Percentiles rank a stretch among this genome's conserved stretches.
These are phyloP conservation scores for Dunckerocampus dactyliophorus DNA, from an alignment of 2,113 vertebrate genomes.

Conservation along the genomic window DNA sequence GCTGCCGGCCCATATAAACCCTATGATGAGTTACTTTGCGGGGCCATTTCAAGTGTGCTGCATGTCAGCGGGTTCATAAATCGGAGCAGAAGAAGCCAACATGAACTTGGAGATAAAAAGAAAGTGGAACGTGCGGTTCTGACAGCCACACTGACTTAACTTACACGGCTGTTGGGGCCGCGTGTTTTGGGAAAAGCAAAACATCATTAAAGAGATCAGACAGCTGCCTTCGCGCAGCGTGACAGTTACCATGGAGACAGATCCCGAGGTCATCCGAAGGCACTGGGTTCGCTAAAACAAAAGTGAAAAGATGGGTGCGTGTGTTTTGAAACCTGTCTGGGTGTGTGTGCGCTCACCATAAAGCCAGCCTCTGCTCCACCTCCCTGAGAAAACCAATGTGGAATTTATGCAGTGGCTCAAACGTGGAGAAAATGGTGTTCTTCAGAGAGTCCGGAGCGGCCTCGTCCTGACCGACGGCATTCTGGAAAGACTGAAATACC, in stretches of 20 bases:
- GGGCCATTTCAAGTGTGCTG: too few relatives aligned
- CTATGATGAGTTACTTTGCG: too few relatives aligned
- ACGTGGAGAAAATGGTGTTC: conserved; percentile 83
- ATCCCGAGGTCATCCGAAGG: conserved; percentile 45
- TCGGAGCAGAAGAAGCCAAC: background rate
- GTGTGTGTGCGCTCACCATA: conserved; percentile 80
- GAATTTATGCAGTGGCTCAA: conserved; percentile 93
- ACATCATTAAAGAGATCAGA: conserved; percentile 57
- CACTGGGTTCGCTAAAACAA: conserved; percentile 13
- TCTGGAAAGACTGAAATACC: conserved; percentile 83
- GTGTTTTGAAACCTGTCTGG: background rate
- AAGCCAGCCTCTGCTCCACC: conserved; percentile 89
- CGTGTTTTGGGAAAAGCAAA: conserved; percentile 21
- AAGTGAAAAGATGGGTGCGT: background rate
- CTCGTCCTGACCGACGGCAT: conserved; percentile 81
- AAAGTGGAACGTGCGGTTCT: background rate
- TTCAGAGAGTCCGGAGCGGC: conserved; percentile 83
- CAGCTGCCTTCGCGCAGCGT: conserved; percentile 35
- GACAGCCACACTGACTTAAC: background rate
- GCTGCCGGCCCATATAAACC: background rate
- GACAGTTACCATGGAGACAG: conserved; percentile 62
- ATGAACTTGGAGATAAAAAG: conserved; percentile 10
- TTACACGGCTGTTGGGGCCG: conserved; percentile 9
- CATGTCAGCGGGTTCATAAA: background rate
- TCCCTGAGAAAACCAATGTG: conserved; percentile 95